These are phyloP conservation scores for Cecidostiba fungosa DNA, from an alignment of 2,888 invertebrate genomes.

Conservation along the genomic window DNA sequence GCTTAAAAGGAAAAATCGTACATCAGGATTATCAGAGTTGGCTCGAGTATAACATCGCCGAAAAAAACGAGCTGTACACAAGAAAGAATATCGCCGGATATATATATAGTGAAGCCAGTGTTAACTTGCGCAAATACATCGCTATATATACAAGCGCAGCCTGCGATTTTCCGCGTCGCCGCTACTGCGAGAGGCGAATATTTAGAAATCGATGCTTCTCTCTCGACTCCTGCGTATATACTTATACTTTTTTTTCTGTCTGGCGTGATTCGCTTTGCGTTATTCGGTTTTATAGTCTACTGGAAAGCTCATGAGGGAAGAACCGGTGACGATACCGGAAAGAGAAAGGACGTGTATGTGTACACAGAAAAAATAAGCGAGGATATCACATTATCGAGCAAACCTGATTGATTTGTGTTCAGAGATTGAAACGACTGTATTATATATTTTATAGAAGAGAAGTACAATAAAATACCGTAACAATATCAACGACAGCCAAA, in stretches of 20 bases:
- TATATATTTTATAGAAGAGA: too few relatives aligned
- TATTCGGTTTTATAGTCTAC: not conserved
- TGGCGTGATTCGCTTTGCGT: not conserved
- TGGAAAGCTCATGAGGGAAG: too few relatives aligned
- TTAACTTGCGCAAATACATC: not conserved
- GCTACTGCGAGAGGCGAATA: not conserved
- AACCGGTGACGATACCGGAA: too few relatives aligned
- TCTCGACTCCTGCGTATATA: not conserved
- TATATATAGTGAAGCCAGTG: not conserved
- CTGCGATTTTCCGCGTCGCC: conserved; percentile 24
- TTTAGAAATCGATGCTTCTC: conserved; percentile 49
- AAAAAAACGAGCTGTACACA: too few relatives aligned
- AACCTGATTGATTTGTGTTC: too few relatives aligned
- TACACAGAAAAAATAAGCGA: too few relatives aligned
- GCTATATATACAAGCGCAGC: not conserved
- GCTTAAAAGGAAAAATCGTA: not conserved
- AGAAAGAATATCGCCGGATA: not conserved
- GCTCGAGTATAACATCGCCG: not conserved
- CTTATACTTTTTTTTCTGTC: too few relatives aligned
- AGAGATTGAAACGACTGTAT: too few relatives aligned
- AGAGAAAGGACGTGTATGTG: too few relatives aligned
- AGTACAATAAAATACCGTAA: too few relatives aligned
- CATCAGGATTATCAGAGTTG: not conserved
- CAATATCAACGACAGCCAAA: not conserved
- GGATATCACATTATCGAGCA: too few relatives aligned